A percentile compares a stretch with the other conserved stretches of the same genome.
Conservation (phyloP, 2,888 invertebrate species). For the Rhabditoides inermis region DNA sequence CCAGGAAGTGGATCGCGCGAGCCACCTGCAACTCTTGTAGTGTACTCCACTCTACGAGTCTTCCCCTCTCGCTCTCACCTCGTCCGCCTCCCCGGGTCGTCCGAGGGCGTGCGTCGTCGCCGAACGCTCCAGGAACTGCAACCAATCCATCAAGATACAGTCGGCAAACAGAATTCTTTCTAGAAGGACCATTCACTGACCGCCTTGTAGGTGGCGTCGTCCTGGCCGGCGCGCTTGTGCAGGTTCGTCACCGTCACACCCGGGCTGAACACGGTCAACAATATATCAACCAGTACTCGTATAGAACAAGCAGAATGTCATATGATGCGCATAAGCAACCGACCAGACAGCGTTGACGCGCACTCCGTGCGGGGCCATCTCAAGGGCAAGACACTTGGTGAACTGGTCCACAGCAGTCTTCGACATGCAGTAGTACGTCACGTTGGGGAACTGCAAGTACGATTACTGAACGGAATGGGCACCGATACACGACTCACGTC, state of each 20-base stretch:
- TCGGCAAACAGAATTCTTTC: neutral
- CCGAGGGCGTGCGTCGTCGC: no score
- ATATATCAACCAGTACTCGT: neutral
- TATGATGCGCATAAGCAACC: constrained; percentile 4
- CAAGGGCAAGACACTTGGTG: constrained; percentile 79
- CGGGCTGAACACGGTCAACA: constrained; percentile 58
- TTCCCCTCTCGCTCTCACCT: neutral
- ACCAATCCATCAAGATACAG: neutral
- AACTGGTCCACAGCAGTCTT: constrained; percentile 88
- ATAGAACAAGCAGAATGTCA: neutral
- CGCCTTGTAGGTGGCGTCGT: constrained; percentile 69
- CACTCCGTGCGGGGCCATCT: constrained; percentile 59
- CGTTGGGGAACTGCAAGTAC: constrained; percentile 66
- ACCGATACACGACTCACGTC: neutral
- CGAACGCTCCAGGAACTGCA: neutral
- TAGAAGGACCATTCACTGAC: constrained; percentile 17
- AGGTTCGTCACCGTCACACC: constrained; percentile 80
- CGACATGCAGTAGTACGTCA: constrained; percentile 77
- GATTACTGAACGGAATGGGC: neutral
- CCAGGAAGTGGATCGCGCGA: constrained; percentile 77
- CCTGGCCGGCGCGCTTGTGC: constrained; percentile 76
- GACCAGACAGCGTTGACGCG: constrained; percentile 76
- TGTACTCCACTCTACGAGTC: neutral
- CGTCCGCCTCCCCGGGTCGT: neutral
- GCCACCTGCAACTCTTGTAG: constrained; percentile 59